Base-by-base conservation (phyloP, 2,888 invertebrate genomes). In the Lasius platythorax region DNA sequence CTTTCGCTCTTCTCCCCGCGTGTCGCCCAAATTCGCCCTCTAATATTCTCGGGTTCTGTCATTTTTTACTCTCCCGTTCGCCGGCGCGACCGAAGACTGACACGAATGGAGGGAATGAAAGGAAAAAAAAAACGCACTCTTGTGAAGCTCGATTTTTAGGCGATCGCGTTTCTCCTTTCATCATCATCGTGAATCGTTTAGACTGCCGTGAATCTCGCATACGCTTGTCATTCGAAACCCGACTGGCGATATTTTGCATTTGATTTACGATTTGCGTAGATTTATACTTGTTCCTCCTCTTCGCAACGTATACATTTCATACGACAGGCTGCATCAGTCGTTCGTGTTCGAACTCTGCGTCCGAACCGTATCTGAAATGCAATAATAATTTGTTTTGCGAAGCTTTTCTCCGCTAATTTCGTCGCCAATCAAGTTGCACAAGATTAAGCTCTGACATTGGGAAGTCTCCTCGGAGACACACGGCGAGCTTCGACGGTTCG, bases 401-500 rank as follows among this genome's bases (percentile, higher is more conserved):
- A 68, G 5, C 15, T 68, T 56, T 6, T 53, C n/a, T 46, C 33
- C 3, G 4, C 40, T 67, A 53, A 37, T 53, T 68, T 40, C 8
- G 15, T 18, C 12, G n/a, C 3, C 8, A 12, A 63, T 43, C 23
- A 46, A 46, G 6, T 3, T 46, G 23, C 5, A n/a, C 46, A 33
- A 46, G 56, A 67, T 82, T 58, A 67, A 66, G 53, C 28, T 67
- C 12, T 46, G 50, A 61, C 46, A 67, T 18, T 23, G 15, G 3
- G 4, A 2, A 50, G 56, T 6, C 11, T n/a, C 23, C 30, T 58
- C n/a, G 53, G 87, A 81, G 89, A 84, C 84, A 58, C 33, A 46
- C 53, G 67, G 74, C 78, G 23, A 83, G 74, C 64, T 70, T 63
- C 85, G 68, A 86, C 23, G 83, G 70, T 83, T 85, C 84, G 86